Percentiles rank a stretch among this genome's conserved stretches.
These are phyloP conservation scores for Hyaena hyaena DNA, from an alignment of 2,113 vertebrate species.

Conservation along the genomic window DNA sequence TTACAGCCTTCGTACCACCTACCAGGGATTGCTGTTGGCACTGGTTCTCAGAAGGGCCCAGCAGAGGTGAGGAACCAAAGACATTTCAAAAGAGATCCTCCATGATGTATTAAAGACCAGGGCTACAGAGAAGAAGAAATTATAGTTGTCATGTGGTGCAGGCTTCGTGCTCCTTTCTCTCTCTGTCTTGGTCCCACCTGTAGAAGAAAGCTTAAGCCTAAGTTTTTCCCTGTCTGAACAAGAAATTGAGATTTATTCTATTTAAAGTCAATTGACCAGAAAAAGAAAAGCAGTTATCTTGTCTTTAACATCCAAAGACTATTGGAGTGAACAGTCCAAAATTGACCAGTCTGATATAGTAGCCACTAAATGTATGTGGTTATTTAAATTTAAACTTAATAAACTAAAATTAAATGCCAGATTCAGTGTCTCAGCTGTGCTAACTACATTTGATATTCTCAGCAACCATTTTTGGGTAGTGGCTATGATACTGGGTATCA, in stretches of 20 bases:
- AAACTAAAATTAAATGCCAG: conserved; percentile 27
- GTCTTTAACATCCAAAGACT: neutral
- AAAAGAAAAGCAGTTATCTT: neutral
- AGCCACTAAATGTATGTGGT: neutral
- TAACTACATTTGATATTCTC: conserved; percentile 8
- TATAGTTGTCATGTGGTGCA: neutral
- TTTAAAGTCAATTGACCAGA: neutral
- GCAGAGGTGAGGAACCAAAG: neutral
- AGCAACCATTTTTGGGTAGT: neutral
- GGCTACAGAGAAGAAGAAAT: neutral
- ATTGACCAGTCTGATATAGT: neutral
- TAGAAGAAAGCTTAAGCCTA: neutral
- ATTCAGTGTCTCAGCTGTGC: neutral
- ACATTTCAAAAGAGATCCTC: neutral
- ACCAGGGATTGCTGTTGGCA: neutral
- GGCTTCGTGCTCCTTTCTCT: neutral
- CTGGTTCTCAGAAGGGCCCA: neutral
- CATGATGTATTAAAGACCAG: neutral
- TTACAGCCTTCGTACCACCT: neutral
- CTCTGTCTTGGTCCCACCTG: neutral
- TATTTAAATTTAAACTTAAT: conserved; percentile 17
- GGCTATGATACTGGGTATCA: neutral
- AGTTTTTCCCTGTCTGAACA: neutral
- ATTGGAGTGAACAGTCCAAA: neutral
- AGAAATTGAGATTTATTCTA: neutral